Percentiles rank a stretch among this genome's conserved stretches.
phyloP scores from a whole-genome alignment of 2,797 vertebrate genomes.

The Staurois parvus region DNA sequence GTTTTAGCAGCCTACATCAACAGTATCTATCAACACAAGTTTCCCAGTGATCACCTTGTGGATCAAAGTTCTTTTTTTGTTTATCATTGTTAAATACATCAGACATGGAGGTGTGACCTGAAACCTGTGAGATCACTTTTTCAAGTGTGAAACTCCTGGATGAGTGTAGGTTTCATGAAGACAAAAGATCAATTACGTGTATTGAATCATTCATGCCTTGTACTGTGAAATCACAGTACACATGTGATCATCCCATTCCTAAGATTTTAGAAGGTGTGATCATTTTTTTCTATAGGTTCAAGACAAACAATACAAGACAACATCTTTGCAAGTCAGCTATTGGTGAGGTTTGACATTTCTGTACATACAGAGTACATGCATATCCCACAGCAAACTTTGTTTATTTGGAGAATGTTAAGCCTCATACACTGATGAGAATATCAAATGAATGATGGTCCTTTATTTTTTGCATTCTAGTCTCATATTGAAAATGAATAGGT shows the following conservation, averaged over 20 bases:
- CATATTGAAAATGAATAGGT: too few relatives aligned
- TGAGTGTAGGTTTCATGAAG: slow-evolving; percentile 26
- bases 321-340: background rate
- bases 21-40: background rate
- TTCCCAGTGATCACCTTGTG: background rate
- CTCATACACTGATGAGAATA: too few relatives aligned
- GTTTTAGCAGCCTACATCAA: background rate
- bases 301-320: background rate
- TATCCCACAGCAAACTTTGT: too few relatives aligned
- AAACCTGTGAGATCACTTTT: slow-evolving; percentile 38
- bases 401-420: too few relatives aligned
- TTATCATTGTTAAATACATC: slow-evolving; percentile 3
- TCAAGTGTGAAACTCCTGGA: slow-evolving; percentile 10
- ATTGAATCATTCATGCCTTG: slow-evolving; percentile 35
- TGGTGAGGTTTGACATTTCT: background rate
- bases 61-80: background rate
- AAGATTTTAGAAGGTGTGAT: background rate
- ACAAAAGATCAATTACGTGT: slow-evolving; percentile 6
- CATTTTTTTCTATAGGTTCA: too few relatives aligned
- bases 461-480: too few relatives aligned
- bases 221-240: background rate
- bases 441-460: too few relatives aligned
- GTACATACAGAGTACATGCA: too few relatives aligned
- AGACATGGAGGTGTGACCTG: slow-evolving; percentile 40
- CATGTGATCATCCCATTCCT: background rate